Conservation (phyloP, 2,797 vertebrate species). For the Cynodonichthys magdalenae region DNA sequence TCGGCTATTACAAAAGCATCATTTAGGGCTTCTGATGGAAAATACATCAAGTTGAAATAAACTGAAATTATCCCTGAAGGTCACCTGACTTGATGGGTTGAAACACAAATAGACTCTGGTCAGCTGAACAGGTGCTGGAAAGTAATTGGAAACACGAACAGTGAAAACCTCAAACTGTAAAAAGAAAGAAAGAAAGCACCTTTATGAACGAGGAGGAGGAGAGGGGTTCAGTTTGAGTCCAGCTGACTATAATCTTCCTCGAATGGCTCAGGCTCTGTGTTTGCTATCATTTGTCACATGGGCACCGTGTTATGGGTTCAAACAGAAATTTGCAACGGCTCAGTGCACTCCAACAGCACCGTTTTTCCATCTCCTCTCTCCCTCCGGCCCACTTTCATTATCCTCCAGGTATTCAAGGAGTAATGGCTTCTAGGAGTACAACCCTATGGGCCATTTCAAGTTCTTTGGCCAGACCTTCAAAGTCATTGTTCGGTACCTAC, state of each 20-base stretch:
- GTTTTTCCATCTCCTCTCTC: slow-evolving; percentile 65
- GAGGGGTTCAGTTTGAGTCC: slow-evolving; percentile 34
- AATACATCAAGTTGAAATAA: slow-evolving; percentile 19
- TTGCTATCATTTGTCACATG: slow-evolving; percentile 77
- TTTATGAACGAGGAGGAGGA: slow-evolving; percentile 8
- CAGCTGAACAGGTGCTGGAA: slow-evolving; percentile 13
- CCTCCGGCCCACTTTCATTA: slow-evolving; percentile 68
- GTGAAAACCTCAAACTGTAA: slow-evolving; percentile 8
- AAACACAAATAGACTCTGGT: slow-evolving; percentile 44
- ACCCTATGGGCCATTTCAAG: slow-evolving; percentile 67
- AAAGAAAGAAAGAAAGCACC: slow-evolving; percentile 19
- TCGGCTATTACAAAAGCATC: slow-evolving; percentile 7
- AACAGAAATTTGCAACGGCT: slow-evolving; percentile 75
- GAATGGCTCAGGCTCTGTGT: slow-evolving; percentile 57
- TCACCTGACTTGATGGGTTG: slow-evolving; percentile 27
- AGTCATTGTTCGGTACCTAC: slow-evolving; percentile 60
- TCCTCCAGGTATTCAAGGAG: slow-evolving; percentile 76
- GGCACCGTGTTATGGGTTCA: slow-evolving; percentile 77
- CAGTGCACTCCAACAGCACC: slow-evolving; percentile 71
- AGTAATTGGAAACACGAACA: slow-evolving; percentile 34
- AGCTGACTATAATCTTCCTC: slow-evolving; percentile 58
- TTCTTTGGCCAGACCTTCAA: slow-evolving; percentile 50
- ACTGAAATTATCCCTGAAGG: slow-evolving; percentile 24
- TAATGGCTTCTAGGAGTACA: slow-evolving; percentile 69
- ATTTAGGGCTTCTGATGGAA: slow-evolving; percentile 8